Conservation (phyloP, 64 coral and sea anemone species). For the Catalaphyllia jardinei region DNA sequence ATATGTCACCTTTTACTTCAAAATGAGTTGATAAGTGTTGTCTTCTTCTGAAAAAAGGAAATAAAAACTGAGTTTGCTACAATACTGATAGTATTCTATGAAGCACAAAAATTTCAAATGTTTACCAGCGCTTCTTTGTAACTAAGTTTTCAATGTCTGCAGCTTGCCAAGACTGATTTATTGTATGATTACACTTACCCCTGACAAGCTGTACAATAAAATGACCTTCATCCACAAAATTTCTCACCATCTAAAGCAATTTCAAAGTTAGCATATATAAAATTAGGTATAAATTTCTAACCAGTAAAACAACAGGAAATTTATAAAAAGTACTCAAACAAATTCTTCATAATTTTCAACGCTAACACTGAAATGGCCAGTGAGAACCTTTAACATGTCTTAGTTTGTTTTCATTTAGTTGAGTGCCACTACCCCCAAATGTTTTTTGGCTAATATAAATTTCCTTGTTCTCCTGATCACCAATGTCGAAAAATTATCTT, state of each 20-base stretch:
- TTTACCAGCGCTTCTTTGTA: no score
- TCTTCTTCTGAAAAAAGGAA: constrained; percentile 26
- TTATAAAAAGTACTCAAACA: background rate
- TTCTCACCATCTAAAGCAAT: constrained; percentile 56
- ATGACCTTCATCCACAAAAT: constrained; percentile 62
- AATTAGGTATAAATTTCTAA: background rate
- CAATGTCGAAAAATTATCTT: no score
- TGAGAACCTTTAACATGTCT: no score
- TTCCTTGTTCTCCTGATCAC: no score
- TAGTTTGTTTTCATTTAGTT: no score
- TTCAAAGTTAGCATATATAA: background rate
- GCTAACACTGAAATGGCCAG: no score
- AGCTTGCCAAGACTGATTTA: no score
- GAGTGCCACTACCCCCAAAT: no score
- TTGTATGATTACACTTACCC: background rate
- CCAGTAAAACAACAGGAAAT: background rate
- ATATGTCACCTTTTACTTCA: constrained; percentile 24
- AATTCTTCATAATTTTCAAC: no score
- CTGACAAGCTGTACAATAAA: constrained; percentile 59
- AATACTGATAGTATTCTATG: background rate
- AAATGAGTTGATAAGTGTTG: constrained; percentile 48
- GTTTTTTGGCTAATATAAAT: no score
- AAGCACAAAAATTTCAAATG: no score
- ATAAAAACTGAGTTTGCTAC: background rate
- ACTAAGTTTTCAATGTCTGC: no score